Conservation (phyloP, 2,113 vertebrate genomes). For the Gasterosteus aculeatus region DNA sequence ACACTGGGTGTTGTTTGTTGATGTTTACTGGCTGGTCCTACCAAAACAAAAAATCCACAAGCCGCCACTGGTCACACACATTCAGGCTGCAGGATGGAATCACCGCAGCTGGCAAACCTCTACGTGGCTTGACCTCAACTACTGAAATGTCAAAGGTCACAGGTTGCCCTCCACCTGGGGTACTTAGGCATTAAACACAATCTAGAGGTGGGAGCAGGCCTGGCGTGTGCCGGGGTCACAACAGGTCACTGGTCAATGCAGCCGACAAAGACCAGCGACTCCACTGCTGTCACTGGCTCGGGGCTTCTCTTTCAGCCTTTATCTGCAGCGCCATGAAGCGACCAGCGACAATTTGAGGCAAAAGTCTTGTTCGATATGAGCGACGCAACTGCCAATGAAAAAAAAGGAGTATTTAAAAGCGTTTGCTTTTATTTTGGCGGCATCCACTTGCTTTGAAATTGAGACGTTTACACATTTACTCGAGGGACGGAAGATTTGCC, state of each 20-base stretch:
- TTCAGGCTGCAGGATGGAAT: slow-evolving; percentile 11
- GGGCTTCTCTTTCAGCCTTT: slow-evolving; percentile 39
- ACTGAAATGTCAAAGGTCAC: slow-evolving; percentile 66
- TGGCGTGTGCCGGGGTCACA: slow-evolving; percentile 66
- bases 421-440: slow-evolving; percentile 21
- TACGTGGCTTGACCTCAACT: slow-evolving; percentile 51
- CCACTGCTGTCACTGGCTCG: slow-evolving; percentile 48
- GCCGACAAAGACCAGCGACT: slow-evolving; percentile 57
- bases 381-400: slow-evolving; percentile 38
- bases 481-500: slow-evolving; percentile 28
- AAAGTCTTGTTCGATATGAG: slow-evolving; percentile 5
- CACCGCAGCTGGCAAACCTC: slow-evolving; percentile 47
- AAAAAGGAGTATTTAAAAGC: slow-evolving; percentile 19
- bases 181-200: slow-evolving; percentile 60
- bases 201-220: slow-evolving; percentile 24
- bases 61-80: neutral
- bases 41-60: too few relatives aligned
- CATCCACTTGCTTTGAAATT: slow-evolving; percentile 5
- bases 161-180: slow-evolving; percentile 67
- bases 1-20: too few relatives aligned
- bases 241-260: slow-evolving; percentile 65
- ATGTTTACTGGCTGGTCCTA: too few relatives aligned
- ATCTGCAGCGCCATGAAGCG: slow-evolving; percentile 27
- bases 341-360: slow-evolving; percentile 37
- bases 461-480: slow-evolving; percentile 11